phyloP scores from a whole-genome alignment of 2,888 invertebrate species.

The Xanthia togata region DNA sequence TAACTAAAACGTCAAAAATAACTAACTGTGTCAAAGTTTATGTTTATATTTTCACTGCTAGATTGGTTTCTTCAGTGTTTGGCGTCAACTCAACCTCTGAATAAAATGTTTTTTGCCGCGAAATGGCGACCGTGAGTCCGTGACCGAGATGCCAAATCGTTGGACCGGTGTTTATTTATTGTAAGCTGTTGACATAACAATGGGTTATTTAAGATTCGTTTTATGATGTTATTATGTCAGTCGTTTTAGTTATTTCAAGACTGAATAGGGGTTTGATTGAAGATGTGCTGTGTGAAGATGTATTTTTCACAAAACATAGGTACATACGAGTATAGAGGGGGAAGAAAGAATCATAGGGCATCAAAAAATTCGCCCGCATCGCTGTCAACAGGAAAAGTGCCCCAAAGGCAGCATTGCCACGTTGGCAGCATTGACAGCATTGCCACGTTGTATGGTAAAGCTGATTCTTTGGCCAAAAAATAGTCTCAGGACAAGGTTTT shows the following conservation, averaged over 20 bases:
- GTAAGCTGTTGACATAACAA: slow-evolving; percentile 42
- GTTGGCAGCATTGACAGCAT: neutral
- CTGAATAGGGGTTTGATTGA: neutral
- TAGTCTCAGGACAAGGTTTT: too few relatives aligned
- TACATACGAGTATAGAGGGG: neutral
- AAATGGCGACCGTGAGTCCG: slow-evolving; percentile 60
- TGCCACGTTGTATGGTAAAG: neutral
- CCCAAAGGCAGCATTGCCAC: neutral
- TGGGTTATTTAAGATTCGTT: slow-evolving; percentile 36
- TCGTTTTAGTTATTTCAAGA: neutral
- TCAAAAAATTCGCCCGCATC: neutral
- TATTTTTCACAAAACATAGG: neutral
- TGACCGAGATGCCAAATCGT: slow-evolving; percentile 65
- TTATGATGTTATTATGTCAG: slow-evolving; percentile 15
- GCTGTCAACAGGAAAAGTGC: neutral
- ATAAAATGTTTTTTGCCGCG: slow-evolving; percentile 43
- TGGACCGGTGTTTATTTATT: slow-evolving; percentile 41
- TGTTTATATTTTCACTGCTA: slow-evolving; percentile 33
- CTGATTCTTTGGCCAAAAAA: neutral
- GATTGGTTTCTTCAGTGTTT: slow-evolving; percentile 55
- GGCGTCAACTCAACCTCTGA: slow-evolving; percentile 43
- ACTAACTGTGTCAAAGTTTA: slow-evolving; percentile 44
- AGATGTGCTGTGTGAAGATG: neutral
- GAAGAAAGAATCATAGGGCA: neutral
- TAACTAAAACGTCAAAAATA: slow-evolving; percentile 26